Evolutionary conservation across 1,140 invertebrate species (phyloP).

Genomic region (Cecropterus lyciades): DNA sequence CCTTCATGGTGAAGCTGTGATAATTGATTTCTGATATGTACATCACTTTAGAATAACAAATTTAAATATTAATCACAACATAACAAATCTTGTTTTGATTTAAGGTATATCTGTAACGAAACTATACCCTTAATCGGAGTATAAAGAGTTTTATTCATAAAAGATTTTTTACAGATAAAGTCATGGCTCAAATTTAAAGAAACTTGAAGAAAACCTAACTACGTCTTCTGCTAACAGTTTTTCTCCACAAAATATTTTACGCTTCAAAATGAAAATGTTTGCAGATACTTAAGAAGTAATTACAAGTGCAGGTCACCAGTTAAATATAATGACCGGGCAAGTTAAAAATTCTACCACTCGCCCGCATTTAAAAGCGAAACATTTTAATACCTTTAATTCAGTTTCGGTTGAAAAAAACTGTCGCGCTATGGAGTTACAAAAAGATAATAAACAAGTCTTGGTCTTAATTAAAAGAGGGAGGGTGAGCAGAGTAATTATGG

Average conservation of each 20-base stretch:
- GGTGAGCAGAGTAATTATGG: conserved; percentile 40
- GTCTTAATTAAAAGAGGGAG: conserved; percentile 56
- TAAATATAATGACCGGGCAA: conserved; percentile 35
- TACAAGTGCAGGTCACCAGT: conserved; percentile 33
- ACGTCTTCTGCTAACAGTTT: background rate
- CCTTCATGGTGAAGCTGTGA: too few species aligned
- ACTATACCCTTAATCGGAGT: too few species aligned
- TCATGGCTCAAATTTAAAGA: background rate
- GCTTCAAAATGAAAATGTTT: conserved; percentile 24
- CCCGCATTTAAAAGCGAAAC: conserved; percentile 37
- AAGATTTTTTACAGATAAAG: too few species aligned
- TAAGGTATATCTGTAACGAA: too few species aligned
- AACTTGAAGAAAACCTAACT: conserved; percentile 1
- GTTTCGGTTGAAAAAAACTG: conserved; percentile 40
- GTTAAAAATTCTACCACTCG: conserved; percentile 20
- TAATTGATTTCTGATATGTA: too few species aligned
- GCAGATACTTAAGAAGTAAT: conserved; percentile 27
- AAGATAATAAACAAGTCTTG: conserved; percentile 59
- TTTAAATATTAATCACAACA: too few species aligned
- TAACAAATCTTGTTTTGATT: too few species aligned
- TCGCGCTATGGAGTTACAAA: conserved; percentile 44
- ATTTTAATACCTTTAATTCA: conserved; percentile 57
- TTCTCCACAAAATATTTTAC: conserved; percentile 6
- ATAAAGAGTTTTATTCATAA: too few species aligned
- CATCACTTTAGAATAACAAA: too few species aligned